Evolutionary conservation across 2,797 vertebrate species (phyloP).

Genomic region (Adelosebastes latens): DNA sequence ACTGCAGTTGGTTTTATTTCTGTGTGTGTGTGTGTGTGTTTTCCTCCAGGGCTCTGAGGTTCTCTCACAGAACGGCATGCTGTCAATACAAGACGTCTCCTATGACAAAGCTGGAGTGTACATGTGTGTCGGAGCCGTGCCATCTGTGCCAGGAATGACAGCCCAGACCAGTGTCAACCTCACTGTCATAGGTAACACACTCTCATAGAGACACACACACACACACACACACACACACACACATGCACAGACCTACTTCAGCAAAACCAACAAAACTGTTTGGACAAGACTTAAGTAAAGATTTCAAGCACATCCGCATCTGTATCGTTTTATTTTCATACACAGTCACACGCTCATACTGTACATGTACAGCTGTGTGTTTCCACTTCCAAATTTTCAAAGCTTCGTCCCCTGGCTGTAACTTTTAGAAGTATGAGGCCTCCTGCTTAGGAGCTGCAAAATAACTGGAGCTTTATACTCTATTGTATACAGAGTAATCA

Average conservation of each 20-base stretch:
- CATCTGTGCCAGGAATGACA: constrained; percentile 81
- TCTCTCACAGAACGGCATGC: constrained; percentile 70
- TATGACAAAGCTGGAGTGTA: constrained; percentile 84
- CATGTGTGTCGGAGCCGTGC: constrained; percentile 82
- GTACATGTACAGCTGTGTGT: background rate
- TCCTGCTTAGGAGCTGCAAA: background rate
- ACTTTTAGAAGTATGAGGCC: background rate
- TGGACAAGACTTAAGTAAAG: background rate
- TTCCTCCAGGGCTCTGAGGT: constrained; percentile 77
- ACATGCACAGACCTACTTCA: background rate
- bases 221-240: background rate
- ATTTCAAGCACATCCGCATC: background rate
- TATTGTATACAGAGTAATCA: background rate
- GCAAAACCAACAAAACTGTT: background rate
- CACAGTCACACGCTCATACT: background rate
- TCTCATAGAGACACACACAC: background rate
- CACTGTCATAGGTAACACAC: constrained; percentile 83
- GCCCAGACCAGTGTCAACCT: constrained; percentile 75
- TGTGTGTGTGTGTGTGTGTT: constrained; percentile 19
- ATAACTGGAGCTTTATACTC: background rate
- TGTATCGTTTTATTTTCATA: background rate
- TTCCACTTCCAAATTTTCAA: background rate
- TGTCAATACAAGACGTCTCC: constrained; percentile 65
- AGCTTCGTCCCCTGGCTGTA: background rate
- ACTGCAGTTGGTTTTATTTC: constrained; percentile 27